Percentiles rank a stretch among this genome's conserved stretches.
phyloP scores from a whole-genome alignment of 2,113 vertebrate genomes.

The Cacatua alba region DNA sequence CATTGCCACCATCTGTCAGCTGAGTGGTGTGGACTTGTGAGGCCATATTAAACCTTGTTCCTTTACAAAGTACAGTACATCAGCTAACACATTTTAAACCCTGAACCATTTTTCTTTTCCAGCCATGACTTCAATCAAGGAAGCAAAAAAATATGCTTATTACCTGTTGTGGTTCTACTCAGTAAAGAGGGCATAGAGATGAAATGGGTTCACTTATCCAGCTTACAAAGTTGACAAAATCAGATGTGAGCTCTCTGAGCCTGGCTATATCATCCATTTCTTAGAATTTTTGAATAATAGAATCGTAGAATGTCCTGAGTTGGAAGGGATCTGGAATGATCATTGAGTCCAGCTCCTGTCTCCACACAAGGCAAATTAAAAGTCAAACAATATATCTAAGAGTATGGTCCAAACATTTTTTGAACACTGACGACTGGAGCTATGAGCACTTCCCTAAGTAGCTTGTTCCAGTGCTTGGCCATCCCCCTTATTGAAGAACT shows the following conservation, averaged over 20 bases:
- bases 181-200: background rate
- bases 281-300: background rate
- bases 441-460: background rate
- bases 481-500: background rate
- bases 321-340: background rate
- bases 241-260: background rate
- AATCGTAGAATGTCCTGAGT: background rate
- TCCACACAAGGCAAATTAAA: background rate
- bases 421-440: accelerated
- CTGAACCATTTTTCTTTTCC: background rate
- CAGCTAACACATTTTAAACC: background rate
- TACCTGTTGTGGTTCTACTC: background rate
- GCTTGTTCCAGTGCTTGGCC: background rate
- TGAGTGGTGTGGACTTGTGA: background rate
- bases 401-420: background rate
- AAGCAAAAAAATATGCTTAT: background rate
- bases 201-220: background rate
- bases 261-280: background rate
- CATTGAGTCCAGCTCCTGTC: background rate
- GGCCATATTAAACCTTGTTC: background rate
- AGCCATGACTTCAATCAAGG: background rate
- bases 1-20: background rate
- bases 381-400: background rate
- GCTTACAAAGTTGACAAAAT: background rate
- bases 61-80: background rate